Evolutionary conservation across 2,797 vertebrate genomes (phyloP).

Genomic region (Ciconia nigra): DNA sequence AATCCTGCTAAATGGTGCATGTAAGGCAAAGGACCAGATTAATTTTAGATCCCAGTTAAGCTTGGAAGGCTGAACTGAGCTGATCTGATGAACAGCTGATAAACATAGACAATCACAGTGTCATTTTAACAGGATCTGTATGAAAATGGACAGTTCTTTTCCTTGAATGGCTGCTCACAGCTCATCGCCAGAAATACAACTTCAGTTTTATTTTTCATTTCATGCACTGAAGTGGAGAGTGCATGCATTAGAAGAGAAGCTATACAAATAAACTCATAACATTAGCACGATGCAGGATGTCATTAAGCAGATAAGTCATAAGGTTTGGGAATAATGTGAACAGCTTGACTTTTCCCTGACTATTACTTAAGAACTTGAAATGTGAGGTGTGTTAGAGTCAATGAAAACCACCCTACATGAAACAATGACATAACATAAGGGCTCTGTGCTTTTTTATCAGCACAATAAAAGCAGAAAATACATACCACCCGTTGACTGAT

Average conservation of each 20-base stretch:
- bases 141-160: neutral
- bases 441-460: conserved; percentile 21
- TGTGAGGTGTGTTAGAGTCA: conserved; percentile 36
- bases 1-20: neutral
- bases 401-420: conserved; percentile 30
- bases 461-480: conserved; percentile 11
- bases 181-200: neutral
- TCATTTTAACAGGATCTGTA: neutral
- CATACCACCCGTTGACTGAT: neutral
- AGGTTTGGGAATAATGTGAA: conserved; percentile 33
- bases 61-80: neutral
- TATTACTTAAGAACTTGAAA: conserved; percentile 64
- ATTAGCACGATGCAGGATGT: neutral
- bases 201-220: conserved; percentile 41
- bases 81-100: neutral
- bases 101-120: neutral
- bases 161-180: conserved; percentile 15
- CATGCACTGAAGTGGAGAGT: neutral
- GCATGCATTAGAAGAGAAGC: conserved; percentile 3
- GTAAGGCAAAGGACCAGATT: neutral
- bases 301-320: conserved; percentile 48
- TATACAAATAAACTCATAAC: conserved; percentile 16
- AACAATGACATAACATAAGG: conserved; percentile 1
- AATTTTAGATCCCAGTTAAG: neutral
- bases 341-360: conserved; percentile 55